Base-by-base conservation (phyloP, 2,888 invertebrate genomes). In the Nemotelus nigrinus region DNA sequence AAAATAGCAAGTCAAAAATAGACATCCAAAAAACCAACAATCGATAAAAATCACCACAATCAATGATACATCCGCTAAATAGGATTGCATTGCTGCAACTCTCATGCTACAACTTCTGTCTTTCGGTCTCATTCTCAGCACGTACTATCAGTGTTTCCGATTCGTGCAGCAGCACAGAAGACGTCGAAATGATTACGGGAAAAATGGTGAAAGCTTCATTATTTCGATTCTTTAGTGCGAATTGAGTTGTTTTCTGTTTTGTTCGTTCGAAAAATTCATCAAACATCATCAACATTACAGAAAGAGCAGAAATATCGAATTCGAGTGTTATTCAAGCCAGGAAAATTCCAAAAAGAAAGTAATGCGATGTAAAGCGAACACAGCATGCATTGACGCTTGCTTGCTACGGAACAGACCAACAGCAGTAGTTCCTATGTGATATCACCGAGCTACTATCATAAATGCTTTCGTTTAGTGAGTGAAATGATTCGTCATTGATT, bases 331-430 rank as follows among this genome's bases (percentile, higher is more conserved):
- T 41, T 70, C 43, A 43, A 53, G 70, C 53, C 55, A 70, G 44
- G 70, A 53, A 10, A 70, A 70, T 70, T 70, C 53, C 70, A 10
- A 70, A 70, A 70, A 70, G 70, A 70, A 70, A 70, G 70, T 70
- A 70, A 70, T 25, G 53, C 2, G n/a, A 7, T 67, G 8, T 4
- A 10, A 10, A 6, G 6, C 57, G 57, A 3, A 25, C 57, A 57
- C 10, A 25, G 57, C 53, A 57, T 25, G 25, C 8, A 10, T 57
- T 25, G 10, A 57, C 8, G 25, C 10, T 4, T 57, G 57, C 5
- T 57, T 25, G 57, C 57, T 25, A 57, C 25, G 57, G 25, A 57
- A n/a, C 25, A 25, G 25, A 25, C 25, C 25, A 25, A 25, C 25
- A 25, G 25, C 25, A 1, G 25, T 1, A 25, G 25, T 25, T 25